Percentiles rank a stretch among this genome's conserved stretches.
phyloP scores from a whole-genome alignment of 2,888 invertebrate species.

The Dysmachus trigonus region DNA sequence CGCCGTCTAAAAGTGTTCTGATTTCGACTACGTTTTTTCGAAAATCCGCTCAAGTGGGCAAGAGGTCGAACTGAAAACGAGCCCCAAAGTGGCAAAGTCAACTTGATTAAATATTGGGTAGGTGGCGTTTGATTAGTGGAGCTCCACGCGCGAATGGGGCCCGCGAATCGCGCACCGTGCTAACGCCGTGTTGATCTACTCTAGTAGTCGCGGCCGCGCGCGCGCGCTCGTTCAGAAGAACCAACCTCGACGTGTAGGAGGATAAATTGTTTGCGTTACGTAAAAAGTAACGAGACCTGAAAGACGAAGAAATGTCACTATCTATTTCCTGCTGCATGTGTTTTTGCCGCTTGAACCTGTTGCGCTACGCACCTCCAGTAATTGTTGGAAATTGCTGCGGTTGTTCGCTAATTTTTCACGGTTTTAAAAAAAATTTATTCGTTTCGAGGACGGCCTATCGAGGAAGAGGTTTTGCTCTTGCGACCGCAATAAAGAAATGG shows the following conservation, averaged over 20 bases:
- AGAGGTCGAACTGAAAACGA: not conserved
- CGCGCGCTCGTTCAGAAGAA: not conserved
- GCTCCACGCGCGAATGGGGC: not conserved
- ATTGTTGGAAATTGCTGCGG: not conserved
- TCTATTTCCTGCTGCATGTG: not conserved
- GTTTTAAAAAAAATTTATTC: not conserved
- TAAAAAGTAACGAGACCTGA: not conserved
- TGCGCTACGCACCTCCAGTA: not conserved
- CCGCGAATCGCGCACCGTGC: not conserved
- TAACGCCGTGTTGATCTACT: not conserved
- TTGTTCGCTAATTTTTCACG: not conserved
- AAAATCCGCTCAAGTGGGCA: not conserved
- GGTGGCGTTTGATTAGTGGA: constrained; percentile 16
- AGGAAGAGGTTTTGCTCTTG: not conserved
- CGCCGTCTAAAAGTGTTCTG: not conserved
- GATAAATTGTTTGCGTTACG: not conserved
- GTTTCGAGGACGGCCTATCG: not conserved
- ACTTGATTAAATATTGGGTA: constrained; percentile 16
- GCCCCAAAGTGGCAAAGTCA: constrained; percentile 14
- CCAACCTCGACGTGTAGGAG: not conserved
- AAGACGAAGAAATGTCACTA: not conserved
- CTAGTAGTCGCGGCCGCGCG: not conserved
- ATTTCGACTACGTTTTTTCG: not conserved
- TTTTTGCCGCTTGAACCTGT: not conserved
- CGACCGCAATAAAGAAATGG: not conserved